Evolutionary conservation across 2,888 invertebrate genomes (phyloP), one percentile per base, ranked within the genome.

Genomic region (Gonocerus acuteangulatus): DNA sequence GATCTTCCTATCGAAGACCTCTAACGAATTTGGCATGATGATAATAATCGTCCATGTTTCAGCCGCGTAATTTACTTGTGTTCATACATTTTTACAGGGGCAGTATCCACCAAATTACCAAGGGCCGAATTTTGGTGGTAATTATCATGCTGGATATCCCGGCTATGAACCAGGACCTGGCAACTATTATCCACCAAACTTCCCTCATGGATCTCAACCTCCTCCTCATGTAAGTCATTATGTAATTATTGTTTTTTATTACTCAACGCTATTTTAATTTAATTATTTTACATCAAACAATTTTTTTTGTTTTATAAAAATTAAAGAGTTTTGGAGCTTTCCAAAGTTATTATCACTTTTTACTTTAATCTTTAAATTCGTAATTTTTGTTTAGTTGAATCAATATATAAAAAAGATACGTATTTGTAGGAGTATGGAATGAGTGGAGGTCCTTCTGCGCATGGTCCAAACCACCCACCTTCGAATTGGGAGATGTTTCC

Each of bases 121-220:
- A 57, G 57, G 57, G 1, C 57, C 21, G 4, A 47, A 47, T 18
- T 57, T 57, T n/a, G 47, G 47, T 0, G 32, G 32, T 39, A 57
- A 34, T 22, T 57, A 57, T 39, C 52, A 52, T 57, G 4, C 19
- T 18, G 39, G 44, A 22, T 47, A 45, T 11, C 23, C 45, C n/a
- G 47, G 45, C 13, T 57, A 57, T 11, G 57, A 57, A 18, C 21
- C 54, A 15, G 27, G 27, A 27, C 18, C 57, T 19, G 19, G 32
- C 15, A 57, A 57, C 27, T 57, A 47, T 21, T 57, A 57, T 32
- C 45, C 45, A 27, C 57, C 57, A 3, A 57, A 57, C 18, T 57
- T 57, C 32, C 56, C 56, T 9, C 44, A 23, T 11, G 27, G 36
- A 15, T 13, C 57, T 7, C 57, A 57, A 9, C 57, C 57, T 23